Evolutionary conservation across 2,888 invertebrate species (phyloP).

Genomic region (Prenolepis imparis): DNA sequence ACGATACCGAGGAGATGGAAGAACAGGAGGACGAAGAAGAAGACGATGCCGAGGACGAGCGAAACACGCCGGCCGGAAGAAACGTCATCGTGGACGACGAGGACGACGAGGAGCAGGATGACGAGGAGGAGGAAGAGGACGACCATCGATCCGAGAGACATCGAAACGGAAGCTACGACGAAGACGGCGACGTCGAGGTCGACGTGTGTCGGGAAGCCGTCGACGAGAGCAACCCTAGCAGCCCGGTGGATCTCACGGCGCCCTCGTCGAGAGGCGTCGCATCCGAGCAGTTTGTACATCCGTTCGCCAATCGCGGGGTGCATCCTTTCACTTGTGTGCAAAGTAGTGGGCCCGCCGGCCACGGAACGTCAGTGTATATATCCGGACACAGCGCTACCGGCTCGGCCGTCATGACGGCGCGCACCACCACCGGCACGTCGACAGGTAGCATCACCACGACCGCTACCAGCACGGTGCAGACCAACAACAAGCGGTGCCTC

Average conservation of each 20-base stretch:
- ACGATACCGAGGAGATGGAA: constrained; percentile 70
- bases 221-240: constrained; percentile 84
- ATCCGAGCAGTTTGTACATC: constrained; percentile 79
- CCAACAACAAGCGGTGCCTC: constrained; percentile 89
- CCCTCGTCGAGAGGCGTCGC: constrained; percentile 81
- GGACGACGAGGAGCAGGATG: constrained; percentile 77
- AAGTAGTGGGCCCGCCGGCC: constrained; percentile 71
- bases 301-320: constrained; percentile 76
- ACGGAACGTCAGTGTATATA: constrained; percentile 74
- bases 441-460: constrained; percentile 79
- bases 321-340: constrained; percentile 80
- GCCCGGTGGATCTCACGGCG: constrained; percentile 86
- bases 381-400: constrained; percentile 78
- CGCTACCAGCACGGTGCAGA: constrained; percentile 85
- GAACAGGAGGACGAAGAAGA: constrained; percentile 76
- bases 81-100: constrained; percentile 74
- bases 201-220: constrained; percentile 82
- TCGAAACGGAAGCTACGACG: constrained; percentile 78
- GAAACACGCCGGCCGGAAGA: constrained; percentile 47
- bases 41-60: constrained; percentile 67
- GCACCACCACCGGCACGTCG: constrained; percentile 73
- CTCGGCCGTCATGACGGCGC: constrained; percentile 75
- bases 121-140: constrained; percentile 80
- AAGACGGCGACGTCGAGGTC: constrained; percentile 82
- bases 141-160: constrained; percentile 64